Evolutionary conservation across 1,140 invertebrate species (phyloP), one percentile per base, ranked within the genome.

Genomic region (Trichoplusia ni): DNA sequence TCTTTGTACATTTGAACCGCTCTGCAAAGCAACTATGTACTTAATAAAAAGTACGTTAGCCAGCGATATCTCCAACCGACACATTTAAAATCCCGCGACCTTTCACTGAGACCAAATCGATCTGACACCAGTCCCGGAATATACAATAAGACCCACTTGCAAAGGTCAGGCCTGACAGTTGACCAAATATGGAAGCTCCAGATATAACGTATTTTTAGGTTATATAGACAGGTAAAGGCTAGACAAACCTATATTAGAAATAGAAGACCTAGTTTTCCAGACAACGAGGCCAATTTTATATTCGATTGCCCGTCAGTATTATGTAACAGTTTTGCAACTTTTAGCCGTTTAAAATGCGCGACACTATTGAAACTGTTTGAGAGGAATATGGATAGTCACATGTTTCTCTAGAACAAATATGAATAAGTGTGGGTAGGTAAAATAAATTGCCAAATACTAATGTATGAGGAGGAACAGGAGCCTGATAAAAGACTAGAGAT

Each of bases 161-260:
- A 58, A 58, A 58, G 54, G 54, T 58, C 54, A 29, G 38, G 16
- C 23, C 13, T n/a, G 38, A 44, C 54, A 33, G 51, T 56, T 56
- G 33, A 25, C 33, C 51, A 56, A 56, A 56, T 25, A 56, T 56
- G 51, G n/a, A n/a, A n/a, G 51, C 33, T 13, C 7, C 25, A 49
- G 23, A 31, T n/a, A n/a, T n/a, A 49, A 27, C 46, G 25, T 40
- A 56, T 56, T 56, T 56, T 56, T 27, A 56, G 40, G 40, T 40
- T 23, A 19, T 13, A 27, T 18, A 16, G 33, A 56, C 49, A 53
- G 29, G 16, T 25, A 21, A 35, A 54, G 51, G 33, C 19, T 13
- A 54, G 49, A 37, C 18, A 18, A 5, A 13, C 18, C 19, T 38
- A 37, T 38, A 54, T 25, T 31, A 47, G 44, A 25, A 47, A 47